Evolutionary conservation across 2,888 invertebrate genomes (phyloP).

Genomic region (Rosalia funebris): DNA sequence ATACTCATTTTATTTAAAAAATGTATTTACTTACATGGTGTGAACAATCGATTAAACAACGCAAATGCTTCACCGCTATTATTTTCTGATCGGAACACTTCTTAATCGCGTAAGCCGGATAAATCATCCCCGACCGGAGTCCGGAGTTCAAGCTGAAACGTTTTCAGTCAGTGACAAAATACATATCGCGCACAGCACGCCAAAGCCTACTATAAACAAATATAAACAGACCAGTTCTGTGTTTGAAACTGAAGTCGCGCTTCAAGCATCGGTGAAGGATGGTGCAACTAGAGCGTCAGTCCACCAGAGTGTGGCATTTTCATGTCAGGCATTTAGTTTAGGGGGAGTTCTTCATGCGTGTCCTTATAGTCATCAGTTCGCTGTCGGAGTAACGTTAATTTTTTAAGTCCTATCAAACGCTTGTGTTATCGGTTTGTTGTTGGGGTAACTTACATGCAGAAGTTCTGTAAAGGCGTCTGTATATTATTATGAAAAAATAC

Average conservation of each 20-base stretch:
- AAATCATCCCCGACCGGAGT: not conserved
- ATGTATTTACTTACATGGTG: too few species aligned
- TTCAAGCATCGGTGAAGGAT: slow-evolving; percentile 21
- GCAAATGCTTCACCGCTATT: too few species aligned
- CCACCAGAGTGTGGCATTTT: slow-evolving; percentile 41
- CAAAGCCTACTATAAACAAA: slow-evolving; percentile 4
- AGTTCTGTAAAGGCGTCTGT: too few species aligned
- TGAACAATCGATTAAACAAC: too few species aligned
- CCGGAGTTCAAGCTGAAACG: not conserved
- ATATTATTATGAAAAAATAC: too few species aligned
- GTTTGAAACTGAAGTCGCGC: slow-evolving; percentile 21
- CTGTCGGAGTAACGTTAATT: slow-evolving; percentile 9
- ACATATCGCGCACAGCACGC: slow-evolving; percentile 3
- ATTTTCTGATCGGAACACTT: too few species aligned
- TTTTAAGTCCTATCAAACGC: slow-evolving; percentile 13
- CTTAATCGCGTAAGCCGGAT: too few species aligned
- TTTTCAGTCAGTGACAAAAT: not conserved
- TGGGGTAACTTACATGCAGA: too few species aligned
- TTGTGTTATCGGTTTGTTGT: not conserved
- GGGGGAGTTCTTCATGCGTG: slow-evolving; percentile 49
- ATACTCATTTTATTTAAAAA: too few species aligned
- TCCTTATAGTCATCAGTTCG: slow-evolving; percentile 28
- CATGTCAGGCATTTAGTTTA: slow-evolving; percentile 35
- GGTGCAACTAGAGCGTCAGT: slow-evolving; percentile 27
- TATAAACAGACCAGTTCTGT: slow-evolving; percentile 9